Evolutionary conservation across 2,888 invertebrate species (phyloP).

Genomic region (Heliconius charithonia): DNA sequence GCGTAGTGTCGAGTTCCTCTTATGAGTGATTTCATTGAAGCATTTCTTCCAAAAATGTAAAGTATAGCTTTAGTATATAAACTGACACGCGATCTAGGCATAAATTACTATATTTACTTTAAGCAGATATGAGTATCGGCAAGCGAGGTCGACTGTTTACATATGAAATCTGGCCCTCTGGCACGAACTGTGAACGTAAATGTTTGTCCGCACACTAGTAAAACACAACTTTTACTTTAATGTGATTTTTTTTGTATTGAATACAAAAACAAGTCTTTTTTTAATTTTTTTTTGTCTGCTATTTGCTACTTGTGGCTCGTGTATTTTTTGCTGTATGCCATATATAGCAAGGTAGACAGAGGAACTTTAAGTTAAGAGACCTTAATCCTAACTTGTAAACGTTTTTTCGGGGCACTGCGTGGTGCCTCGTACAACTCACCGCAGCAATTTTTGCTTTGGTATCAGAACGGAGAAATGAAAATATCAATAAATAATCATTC

Average conservation of each 20-base stretch:
- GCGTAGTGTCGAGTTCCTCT: too few relatives aligned
- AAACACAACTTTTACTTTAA: constrained; percentile 16
- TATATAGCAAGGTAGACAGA: background rate
- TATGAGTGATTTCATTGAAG: too few relatives aligned
- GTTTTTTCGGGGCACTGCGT: background rate
- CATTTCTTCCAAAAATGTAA: too few relatives aligned
- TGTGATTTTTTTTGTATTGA: background rate
- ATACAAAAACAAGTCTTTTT: background rate
- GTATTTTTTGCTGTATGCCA: background rate
- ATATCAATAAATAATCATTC: too few relatives aligned
- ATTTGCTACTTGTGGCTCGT: too few relatives aligned
- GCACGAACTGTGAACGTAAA: constrained; percentile 55
- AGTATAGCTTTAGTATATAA: constrained; percentile 31
- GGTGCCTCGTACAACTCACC: too few relatives aligned
- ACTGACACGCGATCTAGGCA: constrained; percentile 41
- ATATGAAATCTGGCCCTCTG: constrained; percentile 56
- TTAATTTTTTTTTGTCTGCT: background rate
- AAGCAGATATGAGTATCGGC: constrained; percentile 38
- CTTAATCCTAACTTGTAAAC: background rate
- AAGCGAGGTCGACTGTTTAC: constrained; percentile 50
- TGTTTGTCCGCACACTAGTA: constrained; percentile 42
- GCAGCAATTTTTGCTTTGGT: too few relatives aligned
- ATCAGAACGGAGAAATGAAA: too few relatives aligned
- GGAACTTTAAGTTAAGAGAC: too few relatives aligned
- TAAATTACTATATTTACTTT: constrained; percentile 44